Evolutionary conservation across 2,113 vertebrate species (phyloP).

Genomic region (Eonycteris spelaea): DNA sequence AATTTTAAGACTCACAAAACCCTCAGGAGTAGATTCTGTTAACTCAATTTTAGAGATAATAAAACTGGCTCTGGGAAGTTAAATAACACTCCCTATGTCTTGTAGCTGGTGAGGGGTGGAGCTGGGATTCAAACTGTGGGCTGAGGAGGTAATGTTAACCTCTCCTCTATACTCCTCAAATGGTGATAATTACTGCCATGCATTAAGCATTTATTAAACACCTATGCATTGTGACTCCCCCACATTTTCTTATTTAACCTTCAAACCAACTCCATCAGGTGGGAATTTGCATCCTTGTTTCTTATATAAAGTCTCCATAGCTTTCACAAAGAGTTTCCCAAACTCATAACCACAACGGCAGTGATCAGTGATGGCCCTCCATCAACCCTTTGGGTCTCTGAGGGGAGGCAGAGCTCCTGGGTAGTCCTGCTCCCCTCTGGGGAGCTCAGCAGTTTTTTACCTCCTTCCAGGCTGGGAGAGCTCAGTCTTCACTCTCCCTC

Average conservation of each 20-base stretch:
- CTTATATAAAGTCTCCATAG: not conserved
- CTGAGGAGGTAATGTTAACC: not conserved
- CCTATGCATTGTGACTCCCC: not conserved
- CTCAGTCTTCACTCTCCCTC: not conserved
- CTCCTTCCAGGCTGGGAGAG: not conserved
- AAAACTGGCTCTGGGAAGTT: not conserved
- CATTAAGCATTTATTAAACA: not conserved
- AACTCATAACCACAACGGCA: not conserved
- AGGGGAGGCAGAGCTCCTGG: not conserved
- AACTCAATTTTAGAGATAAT: not conserved
- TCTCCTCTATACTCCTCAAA: not conserved
- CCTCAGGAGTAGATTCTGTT: not conserved
- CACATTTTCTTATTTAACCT: not conserved
- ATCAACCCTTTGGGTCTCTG: not conserved
- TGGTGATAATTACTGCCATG: not conserved
- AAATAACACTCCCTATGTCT: not conserved
- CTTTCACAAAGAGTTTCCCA: not conserved
- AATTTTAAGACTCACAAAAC: not conserved
- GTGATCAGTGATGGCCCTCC: accelerated
- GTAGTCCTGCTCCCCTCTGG: not conserved
- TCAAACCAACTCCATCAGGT: not conserved
- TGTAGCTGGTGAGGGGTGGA: not conserved
- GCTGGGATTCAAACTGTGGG: not conserved
- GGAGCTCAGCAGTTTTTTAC: accelerated
- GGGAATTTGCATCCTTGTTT: not conserved